Base-by-base conservation (phyloP, 1,140 invertebrate genomes). In the Cotesia chilonis region DNA sequence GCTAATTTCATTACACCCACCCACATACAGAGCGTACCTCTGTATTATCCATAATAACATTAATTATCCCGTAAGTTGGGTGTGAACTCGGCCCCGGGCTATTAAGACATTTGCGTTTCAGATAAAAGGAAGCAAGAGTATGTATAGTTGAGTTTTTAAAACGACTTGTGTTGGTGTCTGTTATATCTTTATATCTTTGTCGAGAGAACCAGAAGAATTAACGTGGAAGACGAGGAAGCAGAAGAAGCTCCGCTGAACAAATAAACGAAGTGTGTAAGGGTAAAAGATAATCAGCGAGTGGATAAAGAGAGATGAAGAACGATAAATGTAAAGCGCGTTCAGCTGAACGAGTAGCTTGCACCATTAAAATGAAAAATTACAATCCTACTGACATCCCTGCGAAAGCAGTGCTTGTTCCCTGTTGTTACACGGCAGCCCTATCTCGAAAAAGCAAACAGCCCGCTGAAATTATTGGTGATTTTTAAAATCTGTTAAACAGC, bases 331-430 rank as follows among this genome's bases (percentile, higher is more conserved):
- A 63, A 77, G 65, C 12, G 72, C 35, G 52, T 63, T 63, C 57
- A 69, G 66, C 38, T 10, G 17, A 75, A 47, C 28, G 63, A 68
- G 59, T 63, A 76, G 79, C 76, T 75, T 78, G 79, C 71, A 85
- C 85, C 85, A 87, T 87, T 87, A 87, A 87, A 86, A 87, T 87
- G 86, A 87, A 87, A 87, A 87, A 87, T 87, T 85, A 87, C 82
- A 80, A 81, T 80, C 68, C 37, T 78, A 74, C 68, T 76, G 78
- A 78, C 76, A 71, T 79, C 78, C 79, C 73, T 77, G 78, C 78
- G 75, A 54, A 65, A 57, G 63, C 38, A 70, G 74, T 73, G 75
- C 72, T 74, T 67, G 76, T 69, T 66, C 71, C 70, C 63, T 72
- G 67, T 76, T 78, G 76, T 80, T 82, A 80, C 77, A 79, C 75